phyloP scores from a whole-genome alignment of 2,888 invertebrate genomes.

The Byasa hedistus region DNA sequence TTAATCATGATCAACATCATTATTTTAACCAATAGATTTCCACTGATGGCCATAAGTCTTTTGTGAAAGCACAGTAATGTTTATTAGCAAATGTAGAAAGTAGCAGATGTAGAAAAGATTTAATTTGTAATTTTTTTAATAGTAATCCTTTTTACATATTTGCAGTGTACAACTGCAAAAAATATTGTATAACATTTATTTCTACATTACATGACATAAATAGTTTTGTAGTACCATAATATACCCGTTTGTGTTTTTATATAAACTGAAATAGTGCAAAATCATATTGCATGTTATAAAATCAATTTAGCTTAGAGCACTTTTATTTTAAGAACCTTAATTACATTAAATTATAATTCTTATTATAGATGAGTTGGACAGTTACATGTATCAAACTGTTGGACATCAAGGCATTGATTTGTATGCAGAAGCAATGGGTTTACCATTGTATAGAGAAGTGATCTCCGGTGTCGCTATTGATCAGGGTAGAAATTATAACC shows the following conservation, averaged over 20 bases:
- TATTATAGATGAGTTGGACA: conserved; percentile 91
- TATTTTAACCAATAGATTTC: no score
- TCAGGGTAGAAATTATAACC: conserved; percentile 88
- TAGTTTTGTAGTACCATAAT: no score
- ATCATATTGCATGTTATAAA: not conserved
- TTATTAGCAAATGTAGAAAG: not conserved
- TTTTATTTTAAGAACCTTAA: not conserved
- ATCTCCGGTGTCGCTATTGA: conserved; percentile 92
- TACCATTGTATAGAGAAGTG: conserved; percentile 92
- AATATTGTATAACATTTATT: not conserved
- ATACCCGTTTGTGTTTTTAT: no score
- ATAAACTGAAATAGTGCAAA: no score
- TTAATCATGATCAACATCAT: no score
- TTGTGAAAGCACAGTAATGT: not conserved
- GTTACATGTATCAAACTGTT: conserved; percentile 99
- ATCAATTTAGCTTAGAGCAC: no score
- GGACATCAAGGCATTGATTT: conserved; percentile 96
- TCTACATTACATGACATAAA: no score
- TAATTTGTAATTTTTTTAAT: not conserved
- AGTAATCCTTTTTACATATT: not conserved
- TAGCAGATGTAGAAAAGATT: not conserved
- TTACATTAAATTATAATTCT: not conserved
- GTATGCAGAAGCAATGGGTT: conserved; percentile 95
- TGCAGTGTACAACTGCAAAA: no score
- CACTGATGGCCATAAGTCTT: no score